Conservation (phyloP, 2,888 invertebrate species). For the Eupithecia subfuscata region DNA sequence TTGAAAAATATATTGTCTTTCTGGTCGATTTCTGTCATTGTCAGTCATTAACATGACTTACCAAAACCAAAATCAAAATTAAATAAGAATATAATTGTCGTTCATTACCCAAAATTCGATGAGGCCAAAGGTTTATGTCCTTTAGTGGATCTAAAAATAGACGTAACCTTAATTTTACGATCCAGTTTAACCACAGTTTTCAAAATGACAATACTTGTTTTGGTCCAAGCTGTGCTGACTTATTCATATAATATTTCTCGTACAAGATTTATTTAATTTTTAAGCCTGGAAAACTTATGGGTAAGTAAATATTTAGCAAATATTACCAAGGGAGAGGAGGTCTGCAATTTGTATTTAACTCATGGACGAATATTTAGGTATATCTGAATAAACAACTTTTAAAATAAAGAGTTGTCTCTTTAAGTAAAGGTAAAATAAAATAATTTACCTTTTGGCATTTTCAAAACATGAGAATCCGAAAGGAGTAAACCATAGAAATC, state of each 20-base stretch:
- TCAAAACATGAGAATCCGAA: not conserved
- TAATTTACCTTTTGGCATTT: not conserved
- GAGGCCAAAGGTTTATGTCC: not conserved
- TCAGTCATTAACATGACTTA: not conserved
- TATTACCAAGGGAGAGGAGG: not conserved
- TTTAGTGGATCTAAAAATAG: not conserved
- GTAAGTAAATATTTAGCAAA: not conserved
- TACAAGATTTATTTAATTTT: not conserved
- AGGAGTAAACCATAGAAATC: not conserved
- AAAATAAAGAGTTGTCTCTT: too few relatives aligned
- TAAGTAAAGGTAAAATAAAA: too few relatives aligned
- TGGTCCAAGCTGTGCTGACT: not conserved
- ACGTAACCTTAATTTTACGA: not conserved
- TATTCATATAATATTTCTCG: not conserved
- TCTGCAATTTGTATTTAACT: not conserved
- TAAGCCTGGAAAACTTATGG: not conserved
- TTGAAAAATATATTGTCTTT: too few relatives aligned
- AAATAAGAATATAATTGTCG: not conserved
- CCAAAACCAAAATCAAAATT: not conserved
- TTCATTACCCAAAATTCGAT: not conserved
- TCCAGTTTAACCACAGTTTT: not conserved
- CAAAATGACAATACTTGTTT: not conserved
- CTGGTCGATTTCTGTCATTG: not conserved
- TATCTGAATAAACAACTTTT: too few relatives aligned
- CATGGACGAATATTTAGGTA: not conserved